Base-by-base conservation (phyloP, 2,113 vertebrate species). In the Brachionichthys hirsutus region DNA sequence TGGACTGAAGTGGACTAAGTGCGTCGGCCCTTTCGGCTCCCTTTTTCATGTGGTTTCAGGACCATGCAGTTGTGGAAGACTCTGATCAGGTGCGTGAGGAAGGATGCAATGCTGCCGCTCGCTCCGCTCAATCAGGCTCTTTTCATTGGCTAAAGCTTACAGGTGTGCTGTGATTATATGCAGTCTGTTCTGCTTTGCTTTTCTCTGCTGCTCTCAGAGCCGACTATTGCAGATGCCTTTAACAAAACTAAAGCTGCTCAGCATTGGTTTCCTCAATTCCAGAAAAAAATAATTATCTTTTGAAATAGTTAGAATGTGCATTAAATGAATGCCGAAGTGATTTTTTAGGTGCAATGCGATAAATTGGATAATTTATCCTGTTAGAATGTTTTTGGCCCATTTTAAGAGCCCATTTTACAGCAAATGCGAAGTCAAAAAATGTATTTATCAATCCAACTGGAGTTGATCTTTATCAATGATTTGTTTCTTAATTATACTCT, bases 11-110 rank as follows among this genome's bases (percentile, higher is more conserved):
- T 75, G 62, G 64, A 35, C 57, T 47, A 61, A 59, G 64, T 67
- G 66, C 69, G 78, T 70, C 36, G 59, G 85, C 17, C 18, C 13
- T 63, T 67, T 51, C 48, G 53, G 71, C 54, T 84, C 61, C 75
- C 73, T 63, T 83, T 77, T 90, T 62, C 75, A 57, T 90, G 73
- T 91, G 89, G 83, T 92, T 91, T 68, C 90, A 92, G 91, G 90
- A 74, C 86, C 70, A 85, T 79, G 80, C 74, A 65, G 54, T 85
- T 81, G 47, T 56, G 84, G 77, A 86, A 74, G 80, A 77, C 76
- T 58, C 57, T 84, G 80, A 85, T 81, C 81, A 90, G 90, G 89
- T 90, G 88, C 79, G 83, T 71, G 17, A 75, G 61, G 68, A 78
- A 71, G 71, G 57, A 82, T 79, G 84, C 82, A 87, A 88, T 80